Percentiles rank a stretch among this genome's conserved stretches.
Conservation (phyloP, 2,113 vertebrate genomes). For the Silurus asotus region DNA sequence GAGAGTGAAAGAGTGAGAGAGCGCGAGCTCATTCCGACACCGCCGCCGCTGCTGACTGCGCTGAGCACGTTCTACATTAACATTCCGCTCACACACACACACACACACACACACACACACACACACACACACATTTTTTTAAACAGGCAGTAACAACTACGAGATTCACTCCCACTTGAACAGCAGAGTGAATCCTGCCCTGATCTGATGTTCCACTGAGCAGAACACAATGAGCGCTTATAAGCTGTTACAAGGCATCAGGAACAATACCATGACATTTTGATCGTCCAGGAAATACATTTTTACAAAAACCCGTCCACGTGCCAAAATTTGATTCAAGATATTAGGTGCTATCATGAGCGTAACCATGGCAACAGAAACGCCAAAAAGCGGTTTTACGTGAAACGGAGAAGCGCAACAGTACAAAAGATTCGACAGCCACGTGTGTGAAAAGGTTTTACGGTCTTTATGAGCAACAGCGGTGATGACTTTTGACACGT, state of each 20-base stretch:
- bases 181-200: not conserved
- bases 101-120: not conserved
- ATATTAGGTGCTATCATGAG: too few relatives aligned
- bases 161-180: conserved; percentile 5
- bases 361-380: not conserved
- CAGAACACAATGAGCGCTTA: not conserved
- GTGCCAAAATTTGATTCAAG: too few relatives aligned
- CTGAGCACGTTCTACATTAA: conserved; percentile 41
- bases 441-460: not conserved
- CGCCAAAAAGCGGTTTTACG: not conserved
- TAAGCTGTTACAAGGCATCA: too few relatives aligned
- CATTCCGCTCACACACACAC: conserved; percentile 17
- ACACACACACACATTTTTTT: not conserved
- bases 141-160: not conserved
- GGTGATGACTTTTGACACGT: not conserved
- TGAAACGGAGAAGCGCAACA: not conserved
- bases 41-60: conserved; percentile 12
- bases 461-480: not conserved
- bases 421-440: too few relatives aligned
- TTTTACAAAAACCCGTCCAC: not conserved
- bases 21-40: conserved; percentile 44
- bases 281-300: not conserved
- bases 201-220: not conserved
- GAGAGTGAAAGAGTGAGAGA: not conserved
- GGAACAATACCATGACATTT: not conserved